Percentiles rank a stretch among this genome's conserved stretches.
Conservation (phyloP, 2,888 invertebrate species). For the Cerceris rybyensis region DNA sequence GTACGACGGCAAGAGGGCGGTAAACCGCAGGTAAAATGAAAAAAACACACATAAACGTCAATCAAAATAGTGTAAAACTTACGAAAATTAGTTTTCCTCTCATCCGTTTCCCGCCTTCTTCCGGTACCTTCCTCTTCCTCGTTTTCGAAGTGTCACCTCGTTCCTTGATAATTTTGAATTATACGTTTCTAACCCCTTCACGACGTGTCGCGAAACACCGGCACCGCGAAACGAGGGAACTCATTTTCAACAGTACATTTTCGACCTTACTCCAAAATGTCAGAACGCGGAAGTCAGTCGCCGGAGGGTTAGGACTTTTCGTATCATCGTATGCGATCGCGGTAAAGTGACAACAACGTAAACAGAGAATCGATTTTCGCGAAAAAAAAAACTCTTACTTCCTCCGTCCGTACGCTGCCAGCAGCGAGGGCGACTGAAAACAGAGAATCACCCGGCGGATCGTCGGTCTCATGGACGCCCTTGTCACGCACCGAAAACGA, state of each 20-base stretch:
- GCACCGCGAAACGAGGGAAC: slow-evolving; percentile 44
- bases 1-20: not conserved
- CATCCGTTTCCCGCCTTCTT: slow-evolving; percentile 40
- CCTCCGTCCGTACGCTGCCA: slow-evolving; percentile 75
- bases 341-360: slow-evolving; percentile 19
- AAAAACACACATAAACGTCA: not conserved
- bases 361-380: slow-evolving; percentile 35
- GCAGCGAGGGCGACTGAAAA: slow-evolving; percentile 76
- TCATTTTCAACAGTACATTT: slow-evolving; percentile 56
- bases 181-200: slow-evolving; percentile 55
- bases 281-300: slow-evolving; percentile 28
- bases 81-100: slow-evolving; percentile 44
- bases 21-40: not conserved
- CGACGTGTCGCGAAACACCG: slow-evolving; percentile 49
- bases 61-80: slow-evolving; percentile 23
- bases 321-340: slow-evolving; percentile 33
- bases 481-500: slow-evolving; percentile 68
- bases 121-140: slow-evolving; percentile 11
- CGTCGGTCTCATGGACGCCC: slow-evolving; percentile 60
- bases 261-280: slow-evolving; percentile 35
- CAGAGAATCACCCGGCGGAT: slow-evolving; percentile 56
- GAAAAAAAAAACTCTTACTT: slow-evolving; percentile 49
- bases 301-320: slow-evolving; percentile 15
- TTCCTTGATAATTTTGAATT: slow-evolving; percentile 12
- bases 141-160: slow-evolving; percentile 21